Evolutionary conservation across 2,113 vertebrate species (phyloP).

Genomic region (Polypterus bichir): DNA sequence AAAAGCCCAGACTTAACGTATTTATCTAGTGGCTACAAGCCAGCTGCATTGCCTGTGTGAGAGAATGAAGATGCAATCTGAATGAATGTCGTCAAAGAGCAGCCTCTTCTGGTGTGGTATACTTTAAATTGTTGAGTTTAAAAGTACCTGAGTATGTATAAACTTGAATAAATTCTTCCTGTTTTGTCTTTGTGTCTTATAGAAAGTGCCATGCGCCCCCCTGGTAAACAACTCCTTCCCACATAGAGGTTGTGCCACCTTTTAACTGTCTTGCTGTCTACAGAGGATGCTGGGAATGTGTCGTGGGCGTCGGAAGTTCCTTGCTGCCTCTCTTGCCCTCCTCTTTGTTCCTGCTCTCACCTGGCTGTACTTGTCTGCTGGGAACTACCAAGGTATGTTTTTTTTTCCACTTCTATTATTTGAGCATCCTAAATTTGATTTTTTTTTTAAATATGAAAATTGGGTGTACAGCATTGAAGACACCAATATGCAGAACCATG

Average conservation of each 20-base stretch:
- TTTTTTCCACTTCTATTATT: neutral
- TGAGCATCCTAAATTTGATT: neutral
- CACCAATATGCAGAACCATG: no score
- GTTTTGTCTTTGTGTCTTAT: constrained; percentile 27
- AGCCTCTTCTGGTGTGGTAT: no score
- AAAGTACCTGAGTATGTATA: no score
- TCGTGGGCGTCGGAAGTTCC: constrained; percentile 94
- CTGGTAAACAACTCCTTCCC: constrained; percentile 52
- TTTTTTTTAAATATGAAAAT: no score
- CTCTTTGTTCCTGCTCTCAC: constrained; percentile 89
- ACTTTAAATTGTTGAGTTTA: no score
- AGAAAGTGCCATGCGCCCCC: constrained; percentile 72
- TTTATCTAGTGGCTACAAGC: no score
- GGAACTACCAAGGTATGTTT: constrained; percentile 80
- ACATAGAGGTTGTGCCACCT: constrained; percentile 60
- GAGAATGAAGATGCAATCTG: no score
- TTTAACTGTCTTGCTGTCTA: constrained; percentile 41
- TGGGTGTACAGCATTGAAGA: no score
- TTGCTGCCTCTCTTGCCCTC: constrained; percentile 78
- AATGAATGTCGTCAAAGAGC: no score
- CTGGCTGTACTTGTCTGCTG: constrained; percentile 90
- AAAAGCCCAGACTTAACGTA: no score
- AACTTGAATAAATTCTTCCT: neutral
- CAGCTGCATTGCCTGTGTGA: no score
- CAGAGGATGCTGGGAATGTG: constrained; percentile 98